Percentiles rank a stretch among this genome's conserved stretches.
phyloP scores from a whole-genome alignment of 2,113 vertebrate genomes.

The Crypturellus undulatus region DNA sequence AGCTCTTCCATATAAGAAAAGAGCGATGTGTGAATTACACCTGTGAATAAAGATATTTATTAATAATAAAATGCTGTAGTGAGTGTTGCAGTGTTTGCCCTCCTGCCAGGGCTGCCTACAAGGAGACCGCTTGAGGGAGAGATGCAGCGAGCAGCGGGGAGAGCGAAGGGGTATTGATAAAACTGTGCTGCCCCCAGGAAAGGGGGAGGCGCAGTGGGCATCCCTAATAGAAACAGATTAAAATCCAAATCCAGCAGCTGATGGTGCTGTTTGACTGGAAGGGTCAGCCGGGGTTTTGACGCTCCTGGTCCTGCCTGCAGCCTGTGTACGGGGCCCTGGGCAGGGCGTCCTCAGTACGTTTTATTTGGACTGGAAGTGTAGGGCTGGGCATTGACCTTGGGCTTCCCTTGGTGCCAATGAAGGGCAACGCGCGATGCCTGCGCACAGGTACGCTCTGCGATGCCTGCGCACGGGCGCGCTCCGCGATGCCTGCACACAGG shows the following conservation, averaged over 20 bases:
- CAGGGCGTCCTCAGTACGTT: conserved; percentile 72
- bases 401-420: conserved; percentile 80
- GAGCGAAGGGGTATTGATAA: conserved; percentile 35
- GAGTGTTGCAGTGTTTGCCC: neutral
- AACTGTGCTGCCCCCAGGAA: conserved; percentile 15
- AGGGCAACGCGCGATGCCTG: conserved; percentile 51
- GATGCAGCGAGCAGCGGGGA: neutral
- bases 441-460: too few species aligned
- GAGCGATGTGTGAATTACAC: neutral
- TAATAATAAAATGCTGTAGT: neutral
- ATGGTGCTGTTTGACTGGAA: conserved; percentile 66
- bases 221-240: conserved; percentile 64
- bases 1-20: conserved; percentile 38
- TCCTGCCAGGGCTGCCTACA: neutral
- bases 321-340: conserved; percentile 64
- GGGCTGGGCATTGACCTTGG: conserved; percentile 78
- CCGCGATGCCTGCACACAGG: too few species aligned
- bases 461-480: too few species aligned
- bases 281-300: conserved; percentile 75
- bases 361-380: conserved; percentile 79
- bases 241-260: conserved; percentile 65
- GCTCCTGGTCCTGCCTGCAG: conserved; percentile 62
- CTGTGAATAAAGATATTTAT: neutral
- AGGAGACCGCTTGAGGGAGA: conserved; percentile 25
- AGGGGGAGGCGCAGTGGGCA: conserved; percentile 18